These are phyloP conservation scores for Neoniphon sammara DNA, from an alignment of 2,797 vertebrate species.

Conservation along the genomic window DNA sequence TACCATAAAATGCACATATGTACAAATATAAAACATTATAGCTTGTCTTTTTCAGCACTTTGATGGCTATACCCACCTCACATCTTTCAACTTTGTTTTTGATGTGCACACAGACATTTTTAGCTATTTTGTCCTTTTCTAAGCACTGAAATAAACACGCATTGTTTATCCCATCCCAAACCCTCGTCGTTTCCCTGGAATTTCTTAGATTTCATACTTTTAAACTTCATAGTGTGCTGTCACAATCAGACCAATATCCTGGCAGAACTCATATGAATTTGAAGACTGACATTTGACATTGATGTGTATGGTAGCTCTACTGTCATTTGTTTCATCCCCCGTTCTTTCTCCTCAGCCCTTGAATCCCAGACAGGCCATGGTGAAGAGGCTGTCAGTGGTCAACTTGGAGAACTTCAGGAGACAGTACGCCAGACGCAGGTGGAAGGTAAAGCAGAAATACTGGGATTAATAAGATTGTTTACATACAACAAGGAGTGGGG, in stretches of 20 bases:
- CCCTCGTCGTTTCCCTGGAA: not conserved
- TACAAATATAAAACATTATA: not conserved
- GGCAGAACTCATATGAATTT: not conserved
- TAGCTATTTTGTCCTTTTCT: slow-evolving; percentile 23
- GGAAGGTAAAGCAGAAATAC: slow-evolving; percentile 87
- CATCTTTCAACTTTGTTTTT: slow-evolving; percentile 6
- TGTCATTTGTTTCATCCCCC: slow-evolving; percentile 20
- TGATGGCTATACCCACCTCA: not conserved
- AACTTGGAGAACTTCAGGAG: slow-evolving; percentile 96
- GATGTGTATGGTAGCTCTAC: not conserved
- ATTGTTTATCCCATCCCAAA: not conserved
- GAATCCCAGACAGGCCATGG: slow-evolving; percentile 90
- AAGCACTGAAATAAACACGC: slow-evolving; percentile 62
- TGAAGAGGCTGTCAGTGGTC: slow-evolving; percentile 90
- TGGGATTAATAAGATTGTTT: not conserved
- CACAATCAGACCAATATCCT: not conserved
- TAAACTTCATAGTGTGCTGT: not conserved
- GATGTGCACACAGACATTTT: slow-evolving; percentile 29
- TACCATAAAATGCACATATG: not conserved
- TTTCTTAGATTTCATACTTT: not conserved
- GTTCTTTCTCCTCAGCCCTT: slow-evolving; percentile 85
- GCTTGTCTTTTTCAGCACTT: slow-evolving; percentile 10
- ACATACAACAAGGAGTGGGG: not conserved
- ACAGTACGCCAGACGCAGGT: slow-evolving; percentile 90
- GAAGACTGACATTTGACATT: not conserved